phyloP scores from a whole-genome alignment of 1,140 invertebrate species.

The Paralvinella palmiformis region DNA sequence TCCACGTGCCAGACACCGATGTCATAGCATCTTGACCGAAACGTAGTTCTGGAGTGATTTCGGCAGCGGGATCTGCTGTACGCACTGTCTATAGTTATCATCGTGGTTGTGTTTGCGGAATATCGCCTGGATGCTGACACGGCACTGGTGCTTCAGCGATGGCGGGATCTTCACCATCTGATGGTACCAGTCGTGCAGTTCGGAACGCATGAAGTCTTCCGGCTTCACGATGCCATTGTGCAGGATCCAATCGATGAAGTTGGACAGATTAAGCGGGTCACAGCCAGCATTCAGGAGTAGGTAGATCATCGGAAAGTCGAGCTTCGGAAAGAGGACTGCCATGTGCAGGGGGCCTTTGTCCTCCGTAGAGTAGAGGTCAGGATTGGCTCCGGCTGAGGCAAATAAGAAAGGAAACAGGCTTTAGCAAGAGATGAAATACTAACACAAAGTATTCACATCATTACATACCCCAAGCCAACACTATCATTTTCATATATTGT shows the following conservation, averaged over 20 bases:
- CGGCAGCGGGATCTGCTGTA: neutral
- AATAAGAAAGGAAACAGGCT: too few species aligned
- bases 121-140: neutral
- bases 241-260: neutral
- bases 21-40: neutral
- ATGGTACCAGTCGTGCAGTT: neutral
- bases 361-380: neutral
- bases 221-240: neutral
- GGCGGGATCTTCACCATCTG: neutral
- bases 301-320: neutral
- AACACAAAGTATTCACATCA: too few species aligned
- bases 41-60: neutral
- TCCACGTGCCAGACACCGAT: too few species aligned
- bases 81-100: neutral
- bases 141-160: neutral
- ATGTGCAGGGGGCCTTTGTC: neutral
- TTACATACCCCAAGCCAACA: too few species aligned
- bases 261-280: neutral
- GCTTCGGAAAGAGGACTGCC: neutral
- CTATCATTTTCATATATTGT: too few species aligned
- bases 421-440: too few species aligned
- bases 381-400: neutral
- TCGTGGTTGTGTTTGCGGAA: neutral
- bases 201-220: neutral
- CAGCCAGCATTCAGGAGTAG: neutral